Evolutionary conservation across 1,140 invertebrate species (phyloP), one percentile per base, ranked within the genome.

Genomic region (Drosophila kanapiae): DNA sequence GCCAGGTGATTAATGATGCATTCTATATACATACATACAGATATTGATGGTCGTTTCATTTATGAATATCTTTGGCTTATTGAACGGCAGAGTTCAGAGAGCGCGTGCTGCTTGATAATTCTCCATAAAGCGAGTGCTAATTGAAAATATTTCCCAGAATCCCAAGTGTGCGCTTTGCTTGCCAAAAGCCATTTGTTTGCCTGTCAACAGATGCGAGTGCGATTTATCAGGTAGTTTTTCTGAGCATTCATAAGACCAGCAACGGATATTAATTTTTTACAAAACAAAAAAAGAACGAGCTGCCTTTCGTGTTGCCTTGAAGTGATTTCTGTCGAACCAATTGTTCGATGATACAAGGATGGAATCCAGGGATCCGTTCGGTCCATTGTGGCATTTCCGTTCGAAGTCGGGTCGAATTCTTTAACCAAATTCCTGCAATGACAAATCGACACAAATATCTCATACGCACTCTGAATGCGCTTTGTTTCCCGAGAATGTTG

Each of bases 361-460:
- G 43, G 10, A 16, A 48, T 49, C 42, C 43, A 14, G 49, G 49
- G 10, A 51, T 51, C 29, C 51, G 11, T 35, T 53, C 33, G 48
- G 27, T 65, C 33, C 64, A 49, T 61, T 59, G 45, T 74, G 57
- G 33, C 37, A 61, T 62, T 75, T 74, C 71, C 48, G 45, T 43
- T 69, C n/a, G n/a, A 4, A 38, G 59, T 23, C 13, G n/a, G 29
- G 3, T 16, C 42, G 61, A 67, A 37, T 58, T 69, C 29, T 37
- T 59, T 3, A 61, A 27, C 40, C 48, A 27, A 61, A 62, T 56
- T 75, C 18, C 43, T 40, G n/a, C 31, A 43, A 18, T 82, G 58
- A 82, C 63, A 78, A 86, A 87, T 86, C 60, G 64, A 67, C 43
- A 56, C 40, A 49, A 61, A 81, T 85, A 57, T 76, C 29, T 78